Evolutionary conservation across 2,888 invertebrate species (phyloP), one percentile per base, ranked within the genome.

Genomic region (Nezara viridula): DNA sequence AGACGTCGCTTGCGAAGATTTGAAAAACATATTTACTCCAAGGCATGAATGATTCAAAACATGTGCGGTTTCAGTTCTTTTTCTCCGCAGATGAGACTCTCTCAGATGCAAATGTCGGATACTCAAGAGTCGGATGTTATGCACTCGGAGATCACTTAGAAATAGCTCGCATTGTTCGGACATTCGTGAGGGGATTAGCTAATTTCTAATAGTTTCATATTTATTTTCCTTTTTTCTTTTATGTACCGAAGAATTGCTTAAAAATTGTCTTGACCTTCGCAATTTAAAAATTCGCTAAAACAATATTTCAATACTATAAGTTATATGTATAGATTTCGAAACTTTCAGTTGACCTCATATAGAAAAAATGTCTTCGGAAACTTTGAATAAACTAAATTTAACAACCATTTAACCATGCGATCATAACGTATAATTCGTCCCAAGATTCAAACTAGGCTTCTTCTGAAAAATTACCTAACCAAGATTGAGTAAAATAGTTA

Each of bases 11-110:
- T 3, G n/a, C 44, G 44, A 12, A 6, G 40, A n/a, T 44, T 16
- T 44, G 44, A n/a, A 47, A 81, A 81, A 44, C 5, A 7, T 44
- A n/a, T 81, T 81, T 44, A 44, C 21, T 37, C 32, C 37, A 2
- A 77, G 77, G 24, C 19, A 77, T 77, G 77, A 77, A 77, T 77
- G 77, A 81, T 81, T 81, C 81, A 81, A 24, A 81, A 10, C 81
- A 81, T 47, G 81, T 9, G 81, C 14, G 40, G 44, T 81, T 10
- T 40, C 44, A 0, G 16, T 81, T n/a, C n/a, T n/a, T 44, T n/a
- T 81, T 44, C 81, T 44, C 16, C 16, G 14, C n/a, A 81, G n/a
- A 81, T 37, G 81, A 81, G 44, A n/a, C 44, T 14, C 81, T 81
- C 44, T 44, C 44, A 81, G 81, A 44, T 81, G 44, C 44, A 81